A percentile compares a stretch with the other conserved stretches of the same genome.
These are phyloP conservation scores for Ips typographus DNA, from an alignment of 1,140 invertebrate genomes.

Conservation along the genomic window DNA sequence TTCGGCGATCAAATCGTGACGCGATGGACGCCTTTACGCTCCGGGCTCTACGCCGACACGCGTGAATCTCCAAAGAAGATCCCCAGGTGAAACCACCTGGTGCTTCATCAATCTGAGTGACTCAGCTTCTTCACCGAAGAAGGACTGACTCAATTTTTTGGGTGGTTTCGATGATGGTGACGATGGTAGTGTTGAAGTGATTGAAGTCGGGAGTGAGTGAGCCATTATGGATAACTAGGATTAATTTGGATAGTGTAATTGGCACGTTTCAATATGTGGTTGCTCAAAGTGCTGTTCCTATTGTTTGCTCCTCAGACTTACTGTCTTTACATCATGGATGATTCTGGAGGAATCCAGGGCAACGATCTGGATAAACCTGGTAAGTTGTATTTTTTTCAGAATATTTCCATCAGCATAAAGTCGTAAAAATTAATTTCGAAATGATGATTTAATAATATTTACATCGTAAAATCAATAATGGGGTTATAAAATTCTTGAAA, in stretches of 20 bases:
- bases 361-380: constrained; percentile 45
- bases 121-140: too few species aligned
- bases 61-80: too few species aligned
- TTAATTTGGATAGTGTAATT: background rate
- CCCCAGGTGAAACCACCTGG: too few species aligned
- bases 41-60: too few species aligned
- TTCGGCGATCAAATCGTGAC: constrained; percentile 20
- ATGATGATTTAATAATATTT: background rate
- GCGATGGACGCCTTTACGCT: constrained; percentile 25
- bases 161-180: background rate
- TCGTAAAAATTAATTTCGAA: background rate
- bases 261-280: constrained; percentile 24
- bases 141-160: too few species aligned
- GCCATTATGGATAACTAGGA: background rate
- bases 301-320: constrained; percentile 37
- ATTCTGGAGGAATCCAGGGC: constrained; percentile 36
- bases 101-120: too few species aligned
- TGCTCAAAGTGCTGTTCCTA: constrained; percentile 36
- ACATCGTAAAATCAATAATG: constrained; percentile 5
- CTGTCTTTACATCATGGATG: constrained; percentile 37
- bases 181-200: background rate
- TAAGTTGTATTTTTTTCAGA: constrained; percentile 26
- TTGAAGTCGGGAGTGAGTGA: background rate
- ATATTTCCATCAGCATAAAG: background rate
- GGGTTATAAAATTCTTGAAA: background rate